Conservation (phyloP, 2,888 invertebrate genomes). For the Norana najaformis region DNA sequence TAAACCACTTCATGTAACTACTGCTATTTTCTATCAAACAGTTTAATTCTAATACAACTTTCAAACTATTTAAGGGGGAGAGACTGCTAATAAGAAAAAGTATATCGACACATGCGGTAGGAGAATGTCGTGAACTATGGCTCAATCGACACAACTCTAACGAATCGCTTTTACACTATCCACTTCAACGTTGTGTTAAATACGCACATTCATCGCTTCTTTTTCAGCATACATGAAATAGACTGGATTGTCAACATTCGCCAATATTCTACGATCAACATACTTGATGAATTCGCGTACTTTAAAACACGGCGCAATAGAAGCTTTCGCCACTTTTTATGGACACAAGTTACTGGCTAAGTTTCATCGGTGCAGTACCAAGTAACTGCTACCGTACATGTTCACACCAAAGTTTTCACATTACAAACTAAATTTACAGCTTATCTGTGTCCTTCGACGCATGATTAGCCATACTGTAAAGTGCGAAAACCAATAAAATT, state of each 20-base stretch:
- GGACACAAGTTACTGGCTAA: background rate
- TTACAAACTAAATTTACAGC: background rate
- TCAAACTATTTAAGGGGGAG: too few relatives aligned
- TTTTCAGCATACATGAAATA: background rate
- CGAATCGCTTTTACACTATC: too few relatives aligned
- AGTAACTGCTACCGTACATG: background rate
- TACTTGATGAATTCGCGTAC: background rate
- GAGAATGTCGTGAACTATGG: too few relatives aligned
- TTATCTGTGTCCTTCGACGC: background rate
- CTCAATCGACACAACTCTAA: too few relatives aligned
- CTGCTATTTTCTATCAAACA: too few relatives aligned
- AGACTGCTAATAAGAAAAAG: too few relatives aligned
- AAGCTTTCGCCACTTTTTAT: background rate
- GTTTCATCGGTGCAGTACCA: background rate
- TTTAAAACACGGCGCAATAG: background rate
- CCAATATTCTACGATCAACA: background rate
- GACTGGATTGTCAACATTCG: background rate
- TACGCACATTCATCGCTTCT: too few relatives aligned
- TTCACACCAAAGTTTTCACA: background rate
- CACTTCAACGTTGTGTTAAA: background rate
- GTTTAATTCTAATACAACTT: too few relatives aligned
- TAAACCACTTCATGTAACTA: too few relatives aligned
- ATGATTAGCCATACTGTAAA: background rate
- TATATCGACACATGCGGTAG: too few relatives aligned
- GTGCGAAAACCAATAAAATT: background rate